Percentiles rank a stretch among this genome's conserved stretches.
phyloP scores from a whole-genome alignment of 2,113 vertebrate genomes.

The Dromas ardeola region DNA sequence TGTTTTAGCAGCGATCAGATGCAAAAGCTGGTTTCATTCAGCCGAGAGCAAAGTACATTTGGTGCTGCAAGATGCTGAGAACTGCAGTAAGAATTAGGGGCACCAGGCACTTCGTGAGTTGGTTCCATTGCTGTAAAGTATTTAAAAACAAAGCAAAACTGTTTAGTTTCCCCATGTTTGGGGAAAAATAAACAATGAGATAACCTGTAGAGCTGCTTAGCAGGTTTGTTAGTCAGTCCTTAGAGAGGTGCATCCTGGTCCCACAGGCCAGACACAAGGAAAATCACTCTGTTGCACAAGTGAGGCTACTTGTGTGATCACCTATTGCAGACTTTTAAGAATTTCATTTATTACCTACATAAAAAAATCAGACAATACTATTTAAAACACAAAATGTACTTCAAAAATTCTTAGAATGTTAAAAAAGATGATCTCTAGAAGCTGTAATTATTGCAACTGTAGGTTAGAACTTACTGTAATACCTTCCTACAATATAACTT shows the following conservation, averaged over 20 bases:
- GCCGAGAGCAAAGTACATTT: background rate
- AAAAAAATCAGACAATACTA: background rate
- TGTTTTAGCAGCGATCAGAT: slow-evolving; percentile 14
- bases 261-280: background rate
- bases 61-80: background rate
- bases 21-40: slow-evolving; percentile 5
- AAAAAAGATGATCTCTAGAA: background rate
- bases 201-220: background rate
- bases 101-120: background rate
- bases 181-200: background rate
- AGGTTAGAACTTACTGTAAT: background rate
- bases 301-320: background rate
- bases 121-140: background rate
- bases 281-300: background rate
- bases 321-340: background rate
- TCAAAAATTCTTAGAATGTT: background rate
- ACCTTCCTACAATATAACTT: background rate
- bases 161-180: background rate
- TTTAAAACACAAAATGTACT: background rate
- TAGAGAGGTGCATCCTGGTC: background rate
- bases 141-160: background rate
- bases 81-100: background rate
- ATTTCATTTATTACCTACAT: background rate
- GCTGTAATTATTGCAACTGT: background rate
- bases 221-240: background rate